Conservation (phyloP, 2,888 invertebrate genomes). For the Melipona bicolor region DNA sequence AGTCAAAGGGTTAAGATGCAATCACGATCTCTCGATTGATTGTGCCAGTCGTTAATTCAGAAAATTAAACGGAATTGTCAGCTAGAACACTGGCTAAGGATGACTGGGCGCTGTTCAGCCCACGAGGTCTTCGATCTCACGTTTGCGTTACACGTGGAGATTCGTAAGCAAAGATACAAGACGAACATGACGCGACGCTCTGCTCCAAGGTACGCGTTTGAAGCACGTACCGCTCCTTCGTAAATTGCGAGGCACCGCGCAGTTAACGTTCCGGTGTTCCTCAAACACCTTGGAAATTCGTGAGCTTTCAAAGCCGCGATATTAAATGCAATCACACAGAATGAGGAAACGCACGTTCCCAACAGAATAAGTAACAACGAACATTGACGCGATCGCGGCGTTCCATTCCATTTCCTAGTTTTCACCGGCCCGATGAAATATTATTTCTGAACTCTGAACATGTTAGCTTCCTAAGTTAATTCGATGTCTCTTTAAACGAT, state of each 20-base stretch:
- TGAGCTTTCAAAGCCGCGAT: background rate
- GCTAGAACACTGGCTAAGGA: constrained; percentile 47
- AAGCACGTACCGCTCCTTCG: constrained; percentile 6
- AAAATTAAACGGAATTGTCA: constrained; percentile 73
- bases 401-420: background rate
- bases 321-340: background rate
- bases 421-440: background rate
- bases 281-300: background rate
- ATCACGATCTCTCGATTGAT: constrained; percentile 58
- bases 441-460: background rate
- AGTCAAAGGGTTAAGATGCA: constrained; percentile 37
- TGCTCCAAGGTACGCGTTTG: background rate
- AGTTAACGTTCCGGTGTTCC: background rate
- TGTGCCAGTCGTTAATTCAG: constrained; percentile 67
- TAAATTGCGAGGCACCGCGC: constrained; percentile 9
- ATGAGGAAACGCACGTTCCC: background rate
- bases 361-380: background rate
- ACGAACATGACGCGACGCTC: background rate
- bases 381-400: background rate
- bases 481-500: too few species aligned
- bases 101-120: constrained; percentile 19
- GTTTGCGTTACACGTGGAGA: constrained; percentile 4
- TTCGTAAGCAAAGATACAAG: constrained; percentile 23
- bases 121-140: constrained; percentile 25
- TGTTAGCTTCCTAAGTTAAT: background rate